phyloP scores from a whole-genome alignment of 2,797 vertebrate species.

The Chanos chanos region DNA sequence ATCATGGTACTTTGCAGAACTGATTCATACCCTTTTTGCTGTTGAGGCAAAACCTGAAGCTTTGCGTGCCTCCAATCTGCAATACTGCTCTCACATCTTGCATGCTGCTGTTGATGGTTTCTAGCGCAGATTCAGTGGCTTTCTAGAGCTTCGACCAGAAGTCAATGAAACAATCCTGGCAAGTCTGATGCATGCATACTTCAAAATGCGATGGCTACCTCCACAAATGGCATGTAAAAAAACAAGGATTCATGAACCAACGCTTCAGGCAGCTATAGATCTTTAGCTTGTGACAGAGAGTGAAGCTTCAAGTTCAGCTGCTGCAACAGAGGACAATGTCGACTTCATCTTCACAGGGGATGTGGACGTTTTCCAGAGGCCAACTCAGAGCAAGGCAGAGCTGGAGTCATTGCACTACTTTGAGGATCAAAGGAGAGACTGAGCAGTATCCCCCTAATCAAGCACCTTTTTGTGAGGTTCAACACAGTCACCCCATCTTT shows the following conservation, averaged over 20 bases:
- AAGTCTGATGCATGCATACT: constrained; percentile 17
- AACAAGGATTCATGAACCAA: constrained; percentile 10
- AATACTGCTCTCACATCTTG: constrained; percentile 4
- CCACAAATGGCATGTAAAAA: background rate
- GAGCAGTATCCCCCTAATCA: too few species aligned
- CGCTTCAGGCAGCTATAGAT: constrained; percentile 3
- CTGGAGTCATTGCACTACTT: background rate
- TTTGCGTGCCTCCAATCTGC: constrained; percentile 2
- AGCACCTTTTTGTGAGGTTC: background rate
- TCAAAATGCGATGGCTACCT: constrained; percentile 7
- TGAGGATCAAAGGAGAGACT: background rate
- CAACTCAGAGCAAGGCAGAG: background rate
- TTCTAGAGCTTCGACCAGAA: constrained; percentile 9
- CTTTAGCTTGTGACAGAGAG: constrained; percentile 8
- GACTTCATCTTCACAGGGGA: constrained; percentile 7
- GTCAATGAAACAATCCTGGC: constrained; percentile 17
- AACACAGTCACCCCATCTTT: background rate
- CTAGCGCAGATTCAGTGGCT: constrained; percentile 5
- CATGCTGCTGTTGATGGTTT: constrained; percentile 3
- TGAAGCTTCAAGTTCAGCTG: constrained; percentile 16
- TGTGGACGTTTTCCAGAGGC: background rate
- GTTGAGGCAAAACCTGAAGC: background rate
- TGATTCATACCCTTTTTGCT: background rate
- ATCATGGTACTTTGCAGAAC: constrained; percentile 1
- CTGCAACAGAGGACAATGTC: background rate